Conservation (phyloP, 2,888 invertebrate genomes). For the Xanthorhoe designata region DNA sequence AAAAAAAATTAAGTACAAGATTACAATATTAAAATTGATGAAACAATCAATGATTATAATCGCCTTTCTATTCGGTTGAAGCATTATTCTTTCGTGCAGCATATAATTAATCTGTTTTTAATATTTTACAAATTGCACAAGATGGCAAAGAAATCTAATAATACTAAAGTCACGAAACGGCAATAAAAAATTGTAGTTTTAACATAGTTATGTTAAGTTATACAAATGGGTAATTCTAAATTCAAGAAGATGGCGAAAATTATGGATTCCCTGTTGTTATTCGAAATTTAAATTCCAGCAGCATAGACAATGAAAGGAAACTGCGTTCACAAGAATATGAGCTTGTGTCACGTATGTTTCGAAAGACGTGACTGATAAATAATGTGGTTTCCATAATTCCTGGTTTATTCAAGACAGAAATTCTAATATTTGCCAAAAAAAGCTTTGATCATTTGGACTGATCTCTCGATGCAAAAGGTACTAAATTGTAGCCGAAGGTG, state of each 20-base stretch:
- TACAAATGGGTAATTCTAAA: constrained; percentile 8
- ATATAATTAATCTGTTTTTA: constrained; percentile 10
- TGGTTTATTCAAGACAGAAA: background rate
- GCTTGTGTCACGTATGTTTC: constrained; percentile 14
- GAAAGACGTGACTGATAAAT: constrained; percentile 13
- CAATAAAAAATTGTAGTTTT: background rate
- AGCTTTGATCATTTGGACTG: too few species aligned
- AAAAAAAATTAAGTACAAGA: background rate
- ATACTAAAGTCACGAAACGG: constrained; percentile 8
- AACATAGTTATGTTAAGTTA: background rate
- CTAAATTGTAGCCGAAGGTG: background rate
- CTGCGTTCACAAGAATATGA: constrained; percentile 5
- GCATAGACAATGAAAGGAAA: constrained; percentile 35
- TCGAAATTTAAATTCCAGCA: constrained; percentile 35
- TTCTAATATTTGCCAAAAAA: background rate
- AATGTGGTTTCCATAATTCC: constrained; percentile 2
- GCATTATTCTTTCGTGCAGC: constrained; percentile 14
- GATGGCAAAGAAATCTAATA: constrained; percentile 7
- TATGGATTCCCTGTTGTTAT: constrained; percentile 1
- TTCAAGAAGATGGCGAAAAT: constrained; percentile 11
- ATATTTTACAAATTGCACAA: constrained; percentile 17
- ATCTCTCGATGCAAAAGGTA: too few species aligned
- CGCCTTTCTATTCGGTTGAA: constrained; percentile 8
- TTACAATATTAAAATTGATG: constrained; percentile 1
- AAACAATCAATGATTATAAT: constrained; percentile 5